Base-by-base conservation (phyloP, 2,113 vertebrate species). In the Pseudorectes ferrugineus region DNA sequence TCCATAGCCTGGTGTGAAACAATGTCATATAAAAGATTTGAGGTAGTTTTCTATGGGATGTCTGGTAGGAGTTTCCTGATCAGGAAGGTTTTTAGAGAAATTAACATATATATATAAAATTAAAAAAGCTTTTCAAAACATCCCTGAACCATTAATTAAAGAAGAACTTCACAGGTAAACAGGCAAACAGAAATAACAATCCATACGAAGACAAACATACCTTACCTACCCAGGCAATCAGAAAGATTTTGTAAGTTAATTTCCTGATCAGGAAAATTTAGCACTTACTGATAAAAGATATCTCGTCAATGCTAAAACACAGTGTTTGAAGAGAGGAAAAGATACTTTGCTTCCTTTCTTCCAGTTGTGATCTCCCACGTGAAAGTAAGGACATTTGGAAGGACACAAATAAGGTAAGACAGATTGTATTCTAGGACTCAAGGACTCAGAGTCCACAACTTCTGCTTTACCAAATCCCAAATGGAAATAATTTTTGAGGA, bases 401-500 rank as follows among this genome's bases (percentile, higher is more conserved):
- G 31, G 28, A 33, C 48, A 78, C 14, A 85, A 78, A 66, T 42
- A 38, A n/a, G 11, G 6, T 46, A 33, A 67, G 19, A 63, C 12
- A n/a, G 18, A 35, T 51, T 54, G 7, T 54, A 38, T 58, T 81
- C 12, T 43, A 43, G 29, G 22, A 68, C 48, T 70, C 48, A 63
- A 38, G 33, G 12, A 55, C 57, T 40, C 48, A 29, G 5, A 52
- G 33, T 63, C 38, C 19, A 51, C 12, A 62, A 38, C 12, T 28
- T 82, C 45, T 75, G 57, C n/a, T 67, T 90, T 72, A 59, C 25
- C 14, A 85, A 79, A 85, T 65, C 22, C 19, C 45, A 68, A 67
- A 61, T 14, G 10, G 31, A 61, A 88, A 38, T 55, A 1, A 51
- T 29, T 31, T 13, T 8, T 0, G 5, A 12, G 12, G 3, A 0